Conservation (phyloP, 2,888 invertebrate species). For the Clistopyga incitator region DNA sequence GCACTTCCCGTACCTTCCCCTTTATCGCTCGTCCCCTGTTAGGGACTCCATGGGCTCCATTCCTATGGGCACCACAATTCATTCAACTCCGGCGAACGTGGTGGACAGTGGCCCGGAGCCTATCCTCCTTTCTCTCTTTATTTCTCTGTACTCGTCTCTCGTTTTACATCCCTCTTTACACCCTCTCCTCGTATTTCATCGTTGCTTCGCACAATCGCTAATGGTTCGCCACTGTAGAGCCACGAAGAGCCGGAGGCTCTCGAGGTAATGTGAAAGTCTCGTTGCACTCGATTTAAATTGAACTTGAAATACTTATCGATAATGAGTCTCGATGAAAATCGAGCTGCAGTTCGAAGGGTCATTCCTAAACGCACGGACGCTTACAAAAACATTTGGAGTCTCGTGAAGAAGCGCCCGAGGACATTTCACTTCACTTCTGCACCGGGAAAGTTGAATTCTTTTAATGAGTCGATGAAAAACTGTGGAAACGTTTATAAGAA, state of each 20-base stretch:
- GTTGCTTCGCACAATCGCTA: slow-evolving; percentile 26
- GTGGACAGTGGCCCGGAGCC: slow-evolving; percentile 36
- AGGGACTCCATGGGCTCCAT: slow-evolving; percentile 50
- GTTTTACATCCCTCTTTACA: slow-evolving; percentile 32
- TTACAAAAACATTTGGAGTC: not conserved
- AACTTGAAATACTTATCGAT: not conserved
- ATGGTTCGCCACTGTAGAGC: not conserved
- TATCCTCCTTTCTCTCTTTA: not conserved
- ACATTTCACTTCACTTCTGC: not conserved
- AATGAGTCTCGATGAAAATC: not conserved
- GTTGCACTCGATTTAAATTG: not conserved
- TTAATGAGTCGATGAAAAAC: not conserved
- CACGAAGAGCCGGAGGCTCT: not conserved
- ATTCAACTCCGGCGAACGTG: slow-evolving; percentile 49
- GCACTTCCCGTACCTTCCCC: slow-evolving; percentile 13
- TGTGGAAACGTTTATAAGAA: slow-evolving; percentile 6
- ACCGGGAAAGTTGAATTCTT: not conserved
- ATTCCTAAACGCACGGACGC: not conserved
- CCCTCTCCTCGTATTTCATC: slow-evolving; percentile 35
- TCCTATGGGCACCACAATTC: slow-evolving; percentile 64
- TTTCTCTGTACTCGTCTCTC: not conserved
- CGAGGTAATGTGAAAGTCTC: slow-evolving; percentile 10
- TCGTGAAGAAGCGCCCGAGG: not conserved
- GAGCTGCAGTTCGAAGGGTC: not conserved
- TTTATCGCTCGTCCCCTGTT: slow-evolving; percentile 59